Evolutionary conservation across 2,888 invertebrate genomes (phyloP).

Genomic region (Perizoma affinitatum): DNA sequence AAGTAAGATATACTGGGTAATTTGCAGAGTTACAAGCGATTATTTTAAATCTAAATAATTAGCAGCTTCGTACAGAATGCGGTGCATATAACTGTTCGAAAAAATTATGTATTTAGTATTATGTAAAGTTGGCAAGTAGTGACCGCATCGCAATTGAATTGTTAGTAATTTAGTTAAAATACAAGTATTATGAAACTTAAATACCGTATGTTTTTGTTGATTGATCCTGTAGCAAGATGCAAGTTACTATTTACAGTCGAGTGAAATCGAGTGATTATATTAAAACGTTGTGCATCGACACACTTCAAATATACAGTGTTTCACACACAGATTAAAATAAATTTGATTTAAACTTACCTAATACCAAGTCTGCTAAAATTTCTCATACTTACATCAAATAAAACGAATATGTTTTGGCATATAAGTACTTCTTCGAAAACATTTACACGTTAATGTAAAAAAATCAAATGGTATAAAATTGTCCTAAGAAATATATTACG

Average conservation of each 20-base stretch:
- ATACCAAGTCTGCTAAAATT: constrained; percentile 19
- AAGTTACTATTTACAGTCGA: constrained; percentile 34
- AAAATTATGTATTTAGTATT: constrained; percentile 45
- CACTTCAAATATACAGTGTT: constrained; percentile 33
- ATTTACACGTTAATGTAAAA: no score
- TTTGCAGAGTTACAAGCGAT: constrained; percentile 79
- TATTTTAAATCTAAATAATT: constrained; percentile 77
- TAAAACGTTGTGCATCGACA: constrained; percentile 35
- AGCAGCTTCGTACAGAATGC: constrained; percentile 78
- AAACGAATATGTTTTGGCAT: no score
- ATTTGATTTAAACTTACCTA: constrained; percentile 35
- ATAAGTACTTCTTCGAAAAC: no score
- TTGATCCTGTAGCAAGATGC: constrained; percentile 26
- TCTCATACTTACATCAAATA: constrained; percentile 29
- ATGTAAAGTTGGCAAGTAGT: constrained; percentile 44
- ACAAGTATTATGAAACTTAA: constrained; percentile 19
- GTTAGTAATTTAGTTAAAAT: constrained; percentile 18
- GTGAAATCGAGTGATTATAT: constrained; percentile 27
- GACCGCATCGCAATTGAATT: constrained; percentile 42
- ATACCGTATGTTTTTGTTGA: constrained; percentile 19
- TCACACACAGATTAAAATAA: constrained; percentile 33
- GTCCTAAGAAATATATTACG: no score
- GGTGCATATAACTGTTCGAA: constrained; percentile 72
- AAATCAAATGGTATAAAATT: constrained; percentile 2
- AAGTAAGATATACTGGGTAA: constrained; percentile 62